Percentiles rank a stretch among this genome's conserved stretches.
Conservation (phyloP, 2,888 invertebrate genomes). For the Xestobium rufovillosum region DNA sequence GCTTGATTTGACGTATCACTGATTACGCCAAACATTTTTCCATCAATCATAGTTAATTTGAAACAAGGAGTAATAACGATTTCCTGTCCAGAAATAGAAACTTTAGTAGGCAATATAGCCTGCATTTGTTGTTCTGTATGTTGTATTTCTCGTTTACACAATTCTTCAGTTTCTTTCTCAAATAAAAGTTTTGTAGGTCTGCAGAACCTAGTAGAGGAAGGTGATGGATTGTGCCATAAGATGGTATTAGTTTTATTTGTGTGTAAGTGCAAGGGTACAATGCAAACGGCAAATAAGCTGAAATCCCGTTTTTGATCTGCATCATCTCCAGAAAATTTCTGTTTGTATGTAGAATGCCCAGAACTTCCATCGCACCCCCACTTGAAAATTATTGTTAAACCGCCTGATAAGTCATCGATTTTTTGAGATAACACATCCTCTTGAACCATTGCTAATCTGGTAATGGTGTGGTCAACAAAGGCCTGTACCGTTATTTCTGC, state of each 20-base stretch:
- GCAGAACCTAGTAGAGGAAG: constrained; percentile 10
- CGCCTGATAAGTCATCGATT: not conserved
- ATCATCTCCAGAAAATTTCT: constrained; percentile 12
- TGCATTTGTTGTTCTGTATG: constrained; percentile 9
- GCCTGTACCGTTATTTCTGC: constrained; percentile 9
- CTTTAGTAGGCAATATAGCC: no score
- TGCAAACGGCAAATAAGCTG: constrained; percentile 15
- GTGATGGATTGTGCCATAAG: constrained; percentile 18
- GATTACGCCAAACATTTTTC: no score
- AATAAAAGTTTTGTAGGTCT: constrained; percentile 8
- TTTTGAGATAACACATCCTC: not conserved
- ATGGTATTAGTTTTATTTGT: constrained; percentile 9
- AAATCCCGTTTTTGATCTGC: constrained; percentile 11
- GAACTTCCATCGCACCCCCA: constrained; percentile 16
- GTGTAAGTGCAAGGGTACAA: constrained; percentile 15
- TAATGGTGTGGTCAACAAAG: constrained; percentile 10
- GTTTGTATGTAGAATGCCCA: constrained; percentile 14
- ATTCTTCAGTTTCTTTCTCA: constrained; percentile 11
- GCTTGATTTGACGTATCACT: no score
- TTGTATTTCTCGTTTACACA: constrained; percentile 9
- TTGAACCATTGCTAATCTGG: constrained; percentile 7
- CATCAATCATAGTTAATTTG: no score
- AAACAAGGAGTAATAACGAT: no score
- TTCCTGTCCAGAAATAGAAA: no score
- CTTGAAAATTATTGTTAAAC: constrained; percentile 5